Conservation (phyloP, 1,140 invertebrate species). For the Pygmarrhopalites habei region DNA sequence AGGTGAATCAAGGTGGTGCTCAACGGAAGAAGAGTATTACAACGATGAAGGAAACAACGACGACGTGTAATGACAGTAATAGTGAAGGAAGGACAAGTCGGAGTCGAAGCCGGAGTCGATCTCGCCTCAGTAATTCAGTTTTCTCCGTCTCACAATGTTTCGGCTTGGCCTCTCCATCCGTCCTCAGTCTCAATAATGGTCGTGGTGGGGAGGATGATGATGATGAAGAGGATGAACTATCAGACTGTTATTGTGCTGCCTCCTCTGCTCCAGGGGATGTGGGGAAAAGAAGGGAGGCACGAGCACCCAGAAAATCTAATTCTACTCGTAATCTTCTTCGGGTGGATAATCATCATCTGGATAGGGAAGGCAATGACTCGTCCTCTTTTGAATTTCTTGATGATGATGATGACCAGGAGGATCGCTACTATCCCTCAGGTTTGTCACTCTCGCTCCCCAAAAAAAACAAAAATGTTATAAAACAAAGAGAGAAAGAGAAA, state of each 20-base stretch:
- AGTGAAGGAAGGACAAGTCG: background rate
- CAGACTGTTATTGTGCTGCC: conserved; percentile 11
- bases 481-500: no score
- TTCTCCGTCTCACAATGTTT: conserved; percentile 23
- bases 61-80: background rate
- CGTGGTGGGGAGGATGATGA: background rate
- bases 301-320: conserved; percentile 1
- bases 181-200: background rate
- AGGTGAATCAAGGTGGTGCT: background rate
- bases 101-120: conserved; percentile 21
- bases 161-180: conserved; percentile 9
- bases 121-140: conserved; percentile 17
- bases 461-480: no score
- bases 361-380: background rate
- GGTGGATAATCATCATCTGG: background rate
- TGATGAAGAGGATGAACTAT: conserved; percentile 10
- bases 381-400: conserved; percentile 15
- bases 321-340: background rate
- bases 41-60: background rate
- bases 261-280: no score
- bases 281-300: background rate
- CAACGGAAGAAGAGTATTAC: conserved; percentile 2
- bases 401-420: conserved; percentile 22
- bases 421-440: conserved; percentile 34
- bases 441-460: no score